These are phyloP conservation scores for Astur gentilis DNA, from an alignment of 2,113 vertebrate genomes.

Conservation along the genomic window DNA sequence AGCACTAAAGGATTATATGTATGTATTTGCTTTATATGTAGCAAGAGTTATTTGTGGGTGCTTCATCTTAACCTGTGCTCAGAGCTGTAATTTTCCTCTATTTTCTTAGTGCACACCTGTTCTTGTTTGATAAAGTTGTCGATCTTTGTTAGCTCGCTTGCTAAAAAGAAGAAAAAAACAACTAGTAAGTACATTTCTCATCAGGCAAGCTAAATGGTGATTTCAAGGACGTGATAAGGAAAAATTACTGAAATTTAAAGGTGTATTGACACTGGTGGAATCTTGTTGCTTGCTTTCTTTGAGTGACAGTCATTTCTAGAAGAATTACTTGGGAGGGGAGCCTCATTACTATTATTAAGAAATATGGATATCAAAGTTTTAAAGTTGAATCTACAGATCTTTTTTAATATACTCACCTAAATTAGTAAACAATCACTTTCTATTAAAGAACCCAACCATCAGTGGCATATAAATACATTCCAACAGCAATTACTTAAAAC, in stretches of 20 bases:
- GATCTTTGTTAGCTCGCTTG: neutral
- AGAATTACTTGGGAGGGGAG: neutral
- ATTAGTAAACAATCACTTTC: neutral
- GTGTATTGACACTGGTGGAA: neutral
- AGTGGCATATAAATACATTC: neutral
- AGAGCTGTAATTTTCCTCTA: neutral
- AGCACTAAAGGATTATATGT: neutral
- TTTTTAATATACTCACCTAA: neutral
- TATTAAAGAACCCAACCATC: neutral
- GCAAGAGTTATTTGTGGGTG: neutral
- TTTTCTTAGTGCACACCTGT: neutral
- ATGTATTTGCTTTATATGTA: neutral
- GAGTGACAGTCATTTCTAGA: neutral
- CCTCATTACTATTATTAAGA: neutral
- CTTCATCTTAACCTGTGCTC: neutral
- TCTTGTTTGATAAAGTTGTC: neutral
- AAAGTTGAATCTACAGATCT: neutral
- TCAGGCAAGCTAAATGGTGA: neutral
- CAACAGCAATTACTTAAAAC: neutral
- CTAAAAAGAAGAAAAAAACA: neutral
- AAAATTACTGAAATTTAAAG: neutral
- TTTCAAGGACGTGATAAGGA: neutral
- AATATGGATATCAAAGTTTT: neutral
- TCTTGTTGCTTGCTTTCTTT: neutral
- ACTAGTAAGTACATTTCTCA: neutral